Evolutionary conservation across 2,888 invertebrate species (phyloP).

Genomic region (Apamea sordens): DNA sequence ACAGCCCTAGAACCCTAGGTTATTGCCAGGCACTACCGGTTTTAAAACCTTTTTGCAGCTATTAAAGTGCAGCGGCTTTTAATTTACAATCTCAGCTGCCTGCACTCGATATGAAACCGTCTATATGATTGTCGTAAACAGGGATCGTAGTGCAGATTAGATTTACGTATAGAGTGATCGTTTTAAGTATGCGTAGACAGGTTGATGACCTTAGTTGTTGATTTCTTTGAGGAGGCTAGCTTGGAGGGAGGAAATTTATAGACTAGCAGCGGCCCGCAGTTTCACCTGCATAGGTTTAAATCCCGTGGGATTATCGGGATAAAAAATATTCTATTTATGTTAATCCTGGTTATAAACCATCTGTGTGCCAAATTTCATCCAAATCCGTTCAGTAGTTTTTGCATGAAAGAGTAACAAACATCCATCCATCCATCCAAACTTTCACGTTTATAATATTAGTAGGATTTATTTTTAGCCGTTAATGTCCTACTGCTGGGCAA

Average conservation of each 20-base stretch:
- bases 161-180: constrained; percentile 27
- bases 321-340: too few relatives aligned
- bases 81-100: constrained; percentile 49
- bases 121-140: constrained; percentile 48
- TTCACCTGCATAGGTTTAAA: too few relatives aligned
- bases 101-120: constrained; percentile 25
- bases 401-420: too few relatives aligned
- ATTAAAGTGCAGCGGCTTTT: constrained; percentile 36
- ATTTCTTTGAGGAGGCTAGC: background rate
- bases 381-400: too few relatives aligned
- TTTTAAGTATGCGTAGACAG: background rate
- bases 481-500: too few relatives aligned
- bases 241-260: background rate
- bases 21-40: constrained; percentile 55
- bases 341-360: too few relatives aligned
- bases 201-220: background rate
- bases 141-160: constrained; percentile 3
- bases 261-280: background rate
- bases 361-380: too few relatives aligned
- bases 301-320: too few relatives aligned
- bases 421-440: too few relatives aligned
- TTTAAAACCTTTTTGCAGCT: constrained; percentile 47
- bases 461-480: too few relatives aligned
- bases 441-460: too few relatives aligned
- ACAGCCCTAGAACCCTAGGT: constrained; percentile 55